Conservation (phyloP, 1,140 invertebrate species). For the Drosophila paulistorum region DNA sequence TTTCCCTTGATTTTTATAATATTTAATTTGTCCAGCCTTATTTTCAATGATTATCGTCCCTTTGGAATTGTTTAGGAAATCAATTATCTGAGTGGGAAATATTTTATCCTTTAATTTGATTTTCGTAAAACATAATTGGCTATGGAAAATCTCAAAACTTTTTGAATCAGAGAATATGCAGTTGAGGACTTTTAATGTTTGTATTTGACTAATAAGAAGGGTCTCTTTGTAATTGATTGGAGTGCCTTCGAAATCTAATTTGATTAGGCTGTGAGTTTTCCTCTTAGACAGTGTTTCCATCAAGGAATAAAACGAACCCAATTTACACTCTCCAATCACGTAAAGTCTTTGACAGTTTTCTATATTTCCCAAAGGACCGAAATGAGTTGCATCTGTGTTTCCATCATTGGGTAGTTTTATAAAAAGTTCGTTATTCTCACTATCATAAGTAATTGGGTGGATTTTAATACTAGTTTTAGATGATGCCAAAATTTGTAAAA, state of each 20-base stretch:
- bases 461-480: not conserved
- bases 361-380: not conserved
- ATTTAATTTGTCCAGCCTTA: not conserved
- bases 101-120: not conserved
- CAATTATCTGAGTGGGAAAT: not conserved
- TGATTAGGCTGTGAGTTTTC: not conserved
- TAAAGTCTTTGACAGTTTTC: not conserved
- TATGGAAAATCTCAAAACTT: not conserved
- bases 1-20: not conserved
- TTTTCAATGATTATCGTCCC: not conserved
- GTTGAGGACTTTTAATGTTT: not conserved
- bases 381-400: not conserved
- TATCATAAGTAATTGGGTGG: not conserved
- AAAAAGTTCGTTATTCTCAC: not conserved
- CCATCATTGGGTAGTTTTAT: not conserved
- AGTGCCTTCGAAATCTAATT: not conserved
- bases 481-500: not conserved
- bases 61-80: not conserved
- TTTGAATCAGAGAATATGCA: not conserved
- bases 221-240: not conserved
- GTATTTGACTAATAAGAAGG: not conserved
- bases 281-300: not conserved
- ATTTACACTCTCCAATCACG: not conserved
- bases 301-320: not conserved
- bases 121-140: not conserved